Conservation (phyloP, 2,113 vertebrate genomes). For the Anhinga anhinga region DNA sequence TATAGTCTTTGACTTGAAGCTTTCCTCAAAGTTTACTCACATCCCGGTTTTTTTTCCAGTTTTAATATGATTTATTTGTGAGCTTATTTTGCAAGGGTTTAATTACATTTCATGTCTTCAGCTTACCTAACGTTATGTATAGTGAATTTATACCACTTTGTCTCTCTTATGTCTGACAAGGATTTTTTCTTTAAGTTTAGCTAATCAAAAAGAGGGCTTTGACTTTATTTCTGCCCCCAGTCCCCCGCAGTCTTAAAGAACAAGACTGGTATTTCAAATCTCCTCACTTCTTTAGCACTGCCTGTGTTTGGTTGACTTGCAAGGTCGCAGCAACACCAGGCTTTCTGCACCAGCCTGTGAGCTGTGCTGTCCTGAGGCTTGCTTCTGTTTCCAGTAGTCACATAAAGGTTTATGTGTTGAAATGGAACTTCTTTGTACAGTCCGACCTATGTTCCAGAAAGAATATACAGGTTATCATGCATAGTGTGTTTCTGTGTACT, state of each 20-base stretch:
- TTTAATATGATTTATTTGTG: neutral
- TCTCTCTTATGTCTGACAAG: neutral
- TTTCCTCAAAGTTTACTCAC: neutral
- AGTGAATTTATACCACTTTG: neutral
- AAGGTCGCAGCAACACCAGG: neutral
- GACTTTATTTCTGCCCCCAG: neutral
- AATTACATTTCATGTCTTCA: neutral
- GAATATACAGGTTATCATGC: neutral
- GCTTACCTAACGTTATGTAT: neutral
- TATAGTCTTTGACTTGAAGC: neutral
- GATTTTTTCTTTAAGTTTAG: neutral
- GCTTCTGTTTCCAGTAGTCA: neutral
- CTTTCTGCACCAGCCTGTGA: neutral
- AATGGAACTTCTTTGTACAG: neutral
- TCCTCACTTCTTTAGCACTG: neutral
- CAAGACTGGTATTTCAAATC: neutral
- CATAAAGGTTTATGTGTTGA: neutral
- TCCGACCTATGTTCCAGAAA: neutral
- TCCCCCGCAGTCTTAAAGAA: neutral
- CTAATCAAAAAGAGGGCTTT: neutral
- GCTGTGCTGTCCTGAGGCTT: neutral
- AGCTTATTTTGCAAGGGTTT: neutral
- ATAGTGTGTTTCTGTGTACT: neutral
- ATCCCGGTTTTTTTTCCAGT: fast-evolving
- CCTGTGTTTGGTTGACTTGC: neutral